phyloP scores from a whole-genome alignment of 2,797 vertebrate species.

The Periophthalmus magnuspinnatus region DNA sequence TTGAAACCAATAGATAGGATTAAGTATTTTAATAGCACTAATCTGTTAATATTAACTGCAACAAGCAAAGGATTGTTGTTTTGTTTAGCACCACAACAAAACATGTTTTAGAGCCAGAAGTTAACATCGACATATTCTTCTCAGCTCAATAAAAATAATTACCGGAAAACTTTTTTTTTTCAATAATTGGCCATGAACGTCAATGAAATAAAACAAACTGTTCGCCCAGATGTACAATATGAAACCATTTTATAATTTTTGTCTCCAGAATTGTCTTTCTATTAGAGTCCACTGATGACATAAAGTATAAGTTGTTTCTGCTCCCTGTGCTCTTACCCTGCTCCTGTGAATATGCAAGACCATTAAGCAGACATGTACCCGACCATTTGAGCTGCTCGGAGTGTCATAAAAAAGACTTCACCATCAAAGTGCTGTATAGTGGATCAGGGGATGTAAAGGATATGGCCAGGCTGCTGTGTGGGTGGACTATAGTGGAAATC shows the following conservation, averaged over 20 bases:
- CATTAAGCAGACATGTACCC: conserved; percentile 52
- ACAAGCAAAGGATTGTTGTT: too few species aligned
- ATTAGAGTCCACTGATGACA: neutral
- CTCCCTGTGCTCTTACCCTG: conserved; percentile 13
- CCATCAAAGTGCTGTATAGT: conserved; percentile 56
- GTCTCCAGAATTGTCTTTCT: too few species aligned
- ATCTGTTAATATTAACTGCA: neutral
- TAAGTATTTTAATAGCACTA: neutral
- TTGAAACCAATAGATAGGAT: neutral
- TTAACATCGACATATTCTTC: neutral
- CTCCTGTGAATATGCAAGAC: conserved; percentile 45
- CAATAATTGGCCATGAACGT: neutral
- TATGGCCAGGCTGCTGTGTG: conserved; percentile 24
- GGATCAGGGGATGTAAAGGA: conserved; percentile 48
- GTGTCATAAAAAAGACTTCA: conserved; percentile 47
- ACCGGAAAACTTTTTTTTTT: too few species aligned
- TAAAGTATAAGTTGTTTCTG: neutral
- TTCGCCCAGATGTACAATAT: neutral
- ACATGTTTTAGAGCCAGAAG: neutral
- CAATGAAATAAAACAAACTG: neutral
- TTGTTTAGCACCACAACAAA: neutral
- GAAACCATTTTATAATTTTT: neutral
- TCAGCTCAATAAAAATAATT: too few species aligned
- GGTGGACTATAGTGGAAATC: conserved; percentile 63
- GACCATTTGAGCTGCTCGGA: conserved; percentile 43